Base-by-base conservation (phyloP, 2,113 vertebrate genomes). In the Barbus barbus region DNA sequence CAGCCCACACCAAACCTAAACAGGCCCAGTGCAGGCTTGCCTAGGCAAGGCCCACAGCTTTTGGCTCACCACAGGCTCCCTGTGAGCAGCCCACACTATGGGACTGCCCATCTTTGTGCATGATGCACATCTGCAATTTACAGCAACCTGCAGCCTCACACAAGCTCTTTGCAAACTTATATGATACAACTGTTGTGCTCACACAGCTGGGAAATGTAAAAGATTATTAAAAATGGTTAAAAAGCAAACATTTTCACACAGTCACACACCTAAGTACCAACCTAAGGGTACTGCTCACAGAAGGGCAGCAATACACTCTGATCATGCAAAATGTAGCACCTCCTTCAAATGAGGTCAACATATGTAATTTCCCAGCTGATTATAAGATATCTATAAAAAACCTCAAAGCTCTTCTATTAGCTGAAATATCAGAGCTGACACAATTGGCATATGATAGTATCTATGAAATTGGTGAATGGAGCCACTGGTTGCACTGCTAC, bases 401-500 rank as follows among this genome's bases (percentile, higher is more conserved):
- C 75, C 36, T 4, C 4, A 36, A 36, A 72, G 28, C 12, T 38
- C 24, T 38, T 44, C 65, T 75, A 2, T 56, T 69, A 67, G 16
- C n/a, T 56, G 44, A 81, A 80, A 75, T n/a, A 36, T 36, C 20
- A 82, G 38, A 38, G 9, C 26, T 13, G 44, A 33, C 7, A 69
- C n/a, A 79, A 33, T 13, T 63, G 22, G 53, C 60, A 16, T 78
- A 78, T n/a, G n/a, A 26, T 20, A 41, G 2, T 41, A 31, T 11
- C 4, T 48, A 24, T 51, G 38, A 14, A 28, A 8, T 44, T 20
- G 11, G 20, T 81, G 63, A 51, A 87, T 87, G 86, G 86, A 87
- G 82, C 41, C 82, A 38, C 41, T 87, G 5, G 80, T 87, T 63
- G 63, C 72, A 24, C 38, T 87, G 3, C 24, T 87, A 3, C 86